Evolutionary conservation across 1,140 invertebrate genomes (phyloP).

Genomic region (Bombus superbus): DNA sequence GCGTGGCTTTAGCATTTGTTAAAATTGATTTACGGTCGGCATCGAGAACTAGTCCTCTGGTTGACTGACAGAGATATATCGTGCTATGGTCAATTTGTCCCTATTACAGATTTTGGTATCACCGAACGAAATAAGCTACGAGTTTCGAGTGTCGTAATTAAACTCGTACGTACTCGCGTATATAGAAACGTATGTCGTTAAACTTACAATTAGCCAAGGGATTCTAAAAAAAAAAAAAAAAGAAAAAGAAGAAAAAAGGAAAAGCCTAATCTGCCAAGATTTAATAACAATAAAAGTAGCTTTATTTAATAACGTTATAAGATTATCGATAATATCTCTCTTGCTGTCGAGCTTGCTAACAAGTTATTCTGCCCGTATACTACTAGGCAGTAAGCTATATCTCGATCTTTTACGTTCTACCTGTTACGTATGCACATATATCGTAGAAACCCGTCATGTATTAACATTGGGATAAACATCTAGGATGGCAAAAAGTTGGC

Average conservation of each 20-base stretch:
- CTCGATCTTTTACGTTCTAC: not conserved
- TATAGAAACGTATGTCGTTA: no score
- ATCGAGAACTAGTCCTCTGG: not conserved
- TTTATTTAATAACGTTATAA: no score
- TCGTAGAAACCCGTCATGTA: not conserved
- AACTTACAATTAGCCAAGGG: no score
- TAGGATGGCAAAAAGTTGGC: not conserved
- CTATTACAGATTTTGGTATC: not conserved
- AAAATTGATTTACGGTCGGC: slow-evolving; percentile 1
- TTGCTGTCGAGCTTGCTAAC: not conserved
- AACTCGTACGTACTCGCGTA: no score
- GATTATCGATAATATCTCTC: no score
- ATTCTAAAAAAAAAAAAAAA: no score
- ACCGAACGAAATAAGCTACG: not conserved
- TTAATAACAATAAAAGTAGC: no score
- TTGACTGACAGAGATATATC: not conserved
- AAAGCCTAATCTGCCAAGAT: no score
- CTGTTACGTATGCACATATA: not conserved
- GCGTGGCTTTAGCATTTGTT: not conserved
- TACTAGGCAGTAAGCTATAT: not conserved
- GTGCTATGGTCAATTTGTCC: not conserved
- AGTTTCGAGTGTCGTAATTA: not conserved
- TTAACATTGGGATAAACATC: not conserved
- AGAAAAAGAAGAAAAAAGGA: no score
- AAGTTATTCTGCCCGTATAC: not conserved